Percentiles rank a stretch among this genome's conserved stretches.
phyloP scores from a whole-genome alignment of 2,113 vertebrate species.

The Aplodontia rufa region DNA sequence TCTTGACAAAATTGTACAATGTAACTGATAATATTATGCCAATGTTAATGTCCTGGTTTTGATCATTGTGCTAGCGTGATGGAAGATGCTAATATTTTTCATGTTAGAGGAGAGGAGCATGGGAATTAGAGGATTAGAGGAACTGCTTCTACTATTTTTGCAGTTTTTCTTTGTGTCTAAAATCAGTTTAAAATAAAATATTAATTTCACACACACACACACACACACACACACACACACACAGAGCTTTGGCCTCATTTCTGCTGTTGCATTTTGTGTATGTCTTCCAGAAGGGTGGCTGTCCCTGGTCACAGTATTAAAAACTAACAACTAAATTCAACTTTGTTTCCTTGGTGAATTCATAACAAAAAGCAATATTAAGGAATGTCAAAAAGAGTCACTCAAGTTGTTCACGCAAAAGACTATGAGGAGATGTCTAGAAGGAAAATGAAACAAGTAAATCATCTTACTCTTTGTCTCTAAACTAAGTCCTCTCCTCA shows the following conservation, averaged over 20 bases:
- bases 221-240: no score
- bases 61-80: background rate
- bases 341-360: background rate
- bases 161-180: background rate
- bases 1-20: background rate
- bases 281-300: background rate
- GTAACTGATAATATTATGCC: background rate
- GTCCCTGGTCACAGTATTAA: background rate
- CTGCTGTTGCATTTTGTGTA: background rate
- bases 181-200: slow-evolving; percentile 14
- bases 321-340: background rate
- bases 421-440: background rate
- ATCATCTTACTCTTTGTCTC: background rate
- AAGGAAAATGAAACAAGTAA: background rate
- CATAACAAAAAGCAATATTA: background rate
- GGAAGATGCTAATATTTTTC: background rate
- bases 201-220: background rate
- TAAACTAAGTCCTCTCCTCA: background rate
- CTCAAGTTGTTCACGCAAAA: background rate
- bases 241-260: background rate
- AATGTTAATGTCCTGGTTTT: background rate
- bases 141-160: background rate
- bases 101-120: background rate
- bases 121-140: background rate
- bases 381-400: background rate